These are phyloP conservation scores for Melitaea cinxia DNA, from an alignment of 1,140 invertebrate species.

Conservation along the genomic window DNA sequence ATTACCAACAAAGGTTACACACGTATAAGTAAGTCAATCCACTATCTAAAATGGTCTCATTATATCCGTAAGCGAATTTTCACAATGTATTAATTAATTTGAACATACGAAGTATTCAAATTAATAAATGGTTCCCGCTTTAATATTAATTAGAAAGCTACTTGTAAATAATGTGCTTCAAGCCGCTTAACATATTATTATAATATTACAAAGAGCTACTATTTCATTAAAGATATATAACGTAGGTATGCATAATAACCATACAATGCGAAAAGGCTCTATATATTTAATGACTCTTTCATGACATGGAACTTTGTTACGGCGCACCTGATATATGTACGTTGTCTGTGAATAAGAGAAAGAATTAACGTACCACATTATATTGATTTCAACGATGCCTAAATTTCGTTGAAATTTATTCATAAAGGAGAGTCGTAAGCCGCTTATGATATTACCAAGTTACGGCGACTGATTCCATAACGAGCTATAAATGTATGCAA, in stretches of 20 bases:
- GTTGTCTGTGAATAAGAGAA: not conserved
- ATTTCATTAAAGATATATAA: not conserved
- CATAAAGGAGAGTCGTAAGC: conserved; percentile 23
- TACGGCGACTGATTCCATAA: conserved; percentile 27
- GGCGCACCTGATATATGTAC: not conserved
- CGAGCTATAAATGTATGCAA: conserved; percentile 28
- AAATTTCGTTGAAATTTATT: conserved; percentile 14
- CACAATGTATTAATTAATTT: not conserved
- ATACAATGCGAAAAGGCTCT: not conserved
- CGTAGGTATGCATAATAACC: not conserved
- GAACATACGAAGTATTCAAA: not conserved
- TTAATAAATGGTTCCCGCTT: not conserved
- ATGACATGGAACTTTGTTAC: not conserved
- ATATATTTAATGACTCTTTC: not conserved
- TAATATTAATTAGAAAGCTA: not conserved
- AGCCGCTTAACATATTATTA: not conserved
- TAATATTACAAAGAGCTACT: not conserved
- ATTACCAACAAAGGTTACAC: too few species aligned
- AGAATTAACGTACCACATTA: not conserved
- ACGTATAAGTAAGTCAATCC: not conserved
- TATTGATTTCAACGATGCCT: conserved; percentile 5
- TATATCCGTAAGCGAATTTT: not conserved
- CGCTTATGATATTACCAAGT: conserved; percentile 28
- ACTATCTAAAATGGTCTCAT: not conserved
- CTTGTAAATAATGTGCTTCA: not conserved